Evolutionary conservation across 2,113 vertebrate species (phyloP), one percentile per base, ranked within the genome.

Genomic region (Atractosteus spatula): DNA sequence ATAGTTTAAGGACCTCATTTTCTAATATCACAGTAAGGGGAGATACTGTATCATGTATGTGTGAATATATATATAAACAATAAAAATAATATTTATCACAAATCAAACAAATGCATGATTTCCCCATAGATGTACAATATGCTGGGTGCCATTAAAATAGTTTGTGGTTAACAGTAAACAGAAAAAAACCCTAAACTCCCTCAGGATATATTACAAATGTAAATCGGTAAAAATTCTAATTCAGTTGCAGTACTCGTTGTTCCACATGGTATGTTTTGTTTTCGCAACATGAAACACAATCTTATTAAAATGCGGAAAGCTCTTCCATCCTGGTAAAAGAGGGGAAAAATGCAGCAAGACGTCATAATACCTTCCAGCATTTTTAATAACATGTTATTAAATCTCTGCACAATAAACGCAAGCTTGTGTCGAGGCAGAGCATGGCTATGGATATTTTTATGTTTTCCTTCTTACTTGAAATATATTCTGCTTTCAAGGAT

Each of bases 371-470:
- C 89, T 84, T 66, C 75, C 74, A 87, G 89, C 87, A 76, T 87
- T 89, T 91, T 90, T 89, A 91, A 91, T 91, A 90, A 89, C 83
- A 78, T 74, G 79, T 88, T 85, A 87, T 88, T 89, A 85, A 80
- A 80, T 80, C 56, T 70, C 77, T 55, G 70, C 75, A 77, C 74
- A 72, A 80, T 77, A 74, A 76, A 74, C 29, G 66, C 78, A 55
- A 78, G 81, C 75, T 78, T 76, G 81, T 86, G 79, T 85, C 87
- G 83, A 78, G 68, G 41, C 41, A 41, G 14, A 17, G 5, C 55
- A 64, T 63, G 65, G 77, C 71, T 41, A 71, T 64, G 4, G 72
- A 72, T 71, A 74, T 70, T 75, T 75, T 69, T 74, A 51, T 51
- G 82, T 70, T 79, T 64, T 80, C 75, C 82, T 75, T 77, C 4